Evolutionary conservation across 2,888 invertebrate genomes (phyloP), one percentile per base, ranked within the genome.

Genomic region (Opisthograptis luteolata): DNA sequence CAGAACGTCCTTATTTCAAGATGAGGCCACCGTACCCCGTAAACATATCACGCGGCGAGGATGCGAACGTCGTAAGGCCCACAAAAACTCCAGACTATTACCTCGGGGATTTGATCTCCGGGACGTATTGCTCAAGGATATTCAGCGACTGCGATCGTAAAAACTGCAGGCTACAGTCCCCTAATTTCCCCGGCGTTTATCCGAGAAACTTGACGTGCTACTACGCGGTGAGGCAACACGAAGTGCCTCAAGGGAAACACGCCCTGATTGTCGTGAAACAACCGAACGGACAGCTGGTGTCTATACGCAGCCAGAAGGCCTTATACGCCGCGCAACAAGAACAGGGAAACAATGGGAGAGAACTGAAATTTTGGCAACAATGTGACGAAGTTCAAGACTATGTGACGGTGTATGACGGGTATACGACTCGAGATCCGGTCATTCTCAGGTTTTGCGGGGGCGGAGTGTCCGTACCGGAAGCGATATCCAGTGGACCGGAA

Each of bases 151-250:
- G 97, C 87, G 96, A 97, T 92, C 94, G 94, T 87, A 96, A 96
- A 90, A 94, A 94, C 69, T 97, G 97, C 89, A 94, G 96, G 73
- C 92, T 97, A 72, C 97, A 97, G 85, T 97, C 97, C 35, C 97
- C 97, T 36, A 97, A 97, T 91, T 97, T 96, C 87, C 97, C 97
- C 17, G 97, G 97, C 65, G 94, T 97, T 64, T 98, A 98, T 87
- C 98, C 98, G 2, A 93, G 98, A 64, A 98, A 98, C 85, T 93
- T 98, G 71, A 97, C 98, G 55, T 98, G 98, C 81, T 97, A 97
- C 88, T 98, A 96, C 81, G 96, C 97, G 31, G 96, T 97, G 48
- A 91, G 96, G 60, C 95, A 96, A 87, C 95, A 96, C 82, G 95
- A 95, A 79, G 94, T 96, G 68, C 96, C 97, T 54, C 93, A 93